Evolutionary conservation across 2,113 vertebrate genomes (phyloP).

Genomic region (Rhagologus leucostigma): DNA sequence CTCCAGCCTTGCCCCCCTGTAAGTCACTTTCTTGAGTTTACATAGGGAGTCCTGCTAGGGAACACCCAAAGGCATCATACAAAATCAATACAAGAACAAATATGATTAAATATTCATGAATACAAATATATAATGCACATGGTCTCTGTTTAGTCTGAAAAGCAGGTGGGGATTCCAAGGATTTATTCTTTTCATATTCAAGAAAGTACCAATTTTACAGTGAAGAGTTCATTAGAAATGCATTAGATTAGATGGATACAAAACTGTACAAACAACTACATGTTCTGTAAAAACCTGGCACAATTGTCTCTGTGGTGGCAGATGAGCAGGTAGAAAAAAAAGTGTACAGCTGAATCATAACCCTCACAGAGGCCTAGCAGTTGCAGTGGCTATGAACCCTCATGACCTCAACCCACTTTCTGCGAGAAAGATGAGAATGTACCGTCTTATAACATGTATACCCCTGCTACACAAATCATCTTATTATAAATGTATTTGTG

Average conservation of each 20-base stretch:
- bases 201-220: background rate
- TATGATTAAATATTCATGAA: constrained; percentile 32
- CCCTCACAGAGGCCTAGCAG: background rate
- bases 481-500: background rate
- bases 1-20: background rate
- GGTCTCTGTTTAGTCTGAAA: constrained; percentile 1
- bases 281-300: background rate
- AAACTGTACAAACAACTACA: background rate
- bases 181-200: constrained; percentile 21
- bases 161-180: background rate
- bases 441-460: background rate
- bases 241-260: background rate
- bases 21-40: background rate
- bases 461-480: background rate
- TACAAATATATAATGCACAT: constrained; percentile 13
- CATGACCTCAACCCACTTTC: background rate
- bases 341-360: background rate
- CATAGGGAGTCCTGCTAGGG: background rate
- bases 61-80: background rate
- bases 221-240: constrained; percentile 16
- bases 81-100: constrained; percentile 37
- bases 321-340: background rate
- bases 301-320: background rate
- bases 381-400: background rate
- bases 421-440: background rate